phyloP scores from a whole-genome alignment of 2,797 vertebrate species.

The Tamandua tetradactyla region DNA sequence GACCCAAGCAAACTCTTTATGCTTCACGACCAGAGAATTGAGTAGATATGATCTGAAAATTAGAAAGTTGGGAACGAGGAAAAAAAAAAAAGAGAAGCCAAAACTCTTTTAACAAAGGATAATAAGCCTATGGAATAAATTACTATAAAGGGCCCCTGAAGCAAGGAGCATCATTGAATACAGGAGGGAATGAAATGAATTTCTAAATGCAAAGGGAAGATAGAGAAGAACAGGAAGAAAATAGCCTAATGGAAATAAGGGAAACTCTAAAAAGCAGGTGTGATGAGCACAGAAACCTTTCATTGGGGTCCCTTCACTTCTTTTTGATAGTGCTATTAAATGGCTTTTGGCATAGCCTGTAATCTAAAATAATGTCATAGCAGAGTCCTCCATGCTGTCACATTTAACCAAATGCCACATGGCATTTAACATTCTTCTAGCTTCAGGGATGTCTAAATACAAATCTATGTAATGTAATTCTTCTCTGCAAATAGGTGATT shows the following conservation, averaged over 20 bases:
- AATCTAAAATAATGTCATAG: conserved; percentile 69
- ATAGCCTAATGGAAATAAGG: conserved; percentile 80
- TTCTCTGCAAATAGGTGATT: conserved; percentile 48
- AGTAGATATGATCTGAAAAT: conserved; percentile 85
- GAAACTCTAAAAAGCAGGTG: conserved; percentile 67
- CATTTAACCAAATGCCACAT: conserved; percentile 64
- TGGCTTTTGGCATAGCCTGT: conserved; percentile 69
- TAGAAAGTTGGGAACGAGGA: conserved; percentile 81
- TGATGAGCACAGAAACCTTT: conserved; percentile 55
- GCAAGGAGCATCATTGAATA: conserved; percentile 84
- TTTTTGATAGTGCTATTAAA: conserved; percentile 50
- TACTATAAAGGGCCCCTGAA: conserved; percentile 84
- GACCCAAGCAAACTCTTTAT: conserved; percentile 83
- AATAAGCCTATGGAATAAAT: conserved; percentile 86
- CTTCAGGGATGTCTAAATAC: conserved; percentile 62
- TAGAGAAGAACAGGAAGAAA: conserved; percentile 67
- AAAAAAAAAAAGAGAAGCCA: conserved; percentile 66
- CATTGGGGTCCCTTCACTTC: conserved; percentile 50
- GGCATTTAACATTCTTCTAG: conserved; percentile 61
- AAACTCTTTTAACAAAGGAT: conserved; percentile 84
- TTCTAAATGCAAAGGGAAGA: conserved; percentile 84
- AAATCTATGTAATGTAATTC: conserved; percentile 27
- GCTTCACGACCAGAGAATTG: conserved; percentile 81
- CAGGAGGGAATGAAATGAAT: conserved; percentile 83
- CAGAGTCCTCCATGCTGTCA: conserved; percentile 53